Conservation (phyloP, 1,140 invertebrate genomes). For the Megalopta genalis region DNA sequence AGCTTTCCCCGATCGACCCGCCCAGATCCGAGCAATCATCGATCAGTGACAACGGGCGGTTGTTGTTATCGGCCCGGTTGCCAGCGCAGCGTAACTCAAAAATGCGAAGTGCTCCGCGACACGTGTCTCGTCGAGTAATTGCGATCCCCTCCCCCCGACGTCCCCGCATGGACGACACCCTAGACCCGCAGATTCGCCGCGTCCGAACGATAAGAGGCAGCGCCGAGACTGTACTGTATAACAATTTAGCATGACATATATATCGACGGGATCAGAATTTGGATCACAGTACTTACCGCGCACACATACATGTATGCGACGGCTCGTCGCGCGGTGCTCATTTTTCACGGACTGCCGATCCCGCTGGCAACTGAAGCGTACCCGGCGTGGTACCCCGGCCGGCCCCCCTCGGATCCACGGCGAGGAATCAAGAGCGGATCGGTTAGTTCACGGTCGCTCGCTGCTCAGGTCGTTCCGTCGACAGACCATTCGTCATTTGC, state of each 20-base stretch:
- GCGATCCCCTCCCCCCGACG: background rate
- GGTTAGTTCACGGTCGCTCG: slow-evolving; percentile 76
- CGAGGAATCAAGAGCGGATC: slow-evolving; percentile 73
- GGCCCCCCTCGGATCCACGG: slow-evolving; percentile 69
- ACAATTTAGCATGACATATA: slow-evolving; percentile 53
- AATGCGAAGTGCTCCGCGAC: background rate
- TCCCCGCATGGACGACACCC: too few species aligned
- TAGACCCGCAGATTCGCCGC: too few species aligned
- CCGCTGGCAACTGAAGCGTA: slow-evolving; percentile 78
- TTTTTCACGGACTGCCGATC: slow-evolving; percentile 79
- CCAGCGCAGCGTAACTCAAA: slow-evolving; percentile 55
- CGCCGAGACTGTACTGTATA: slow-evolving; percentile 38
- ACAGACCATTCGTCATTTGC: slow-evolving; percentile 34
- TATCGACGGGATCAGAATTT: slow-evolving; percentile 54
- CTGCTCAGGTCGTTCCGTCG: slow-evolving; percentile 67
- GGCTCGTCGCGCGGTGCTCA: slow-evolving; percentile 63
- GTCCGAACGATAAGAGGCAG: background rate
- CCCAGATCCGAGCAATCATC: background rate
- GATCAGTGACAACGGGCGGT: background rate
- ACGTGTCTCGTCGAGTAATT: background rate
- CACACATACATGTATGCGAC: slow-evolving; percentile 75
- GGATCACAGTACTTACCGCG: slow-evolving; percentile 72
- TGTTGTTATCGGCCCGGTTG: slow-evolving; percentile 47
- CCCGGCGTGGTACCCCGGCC: slow-evolving; percentile 63
- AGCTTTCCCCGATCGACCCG: background rate